A percentile compares a stretch with the other conserved stretches of the same genome.
Evolutionary conservation across 2,113 vertebrate genomes (phyloP).

Genomic region (Tragelaphus imberbis): DNA sequence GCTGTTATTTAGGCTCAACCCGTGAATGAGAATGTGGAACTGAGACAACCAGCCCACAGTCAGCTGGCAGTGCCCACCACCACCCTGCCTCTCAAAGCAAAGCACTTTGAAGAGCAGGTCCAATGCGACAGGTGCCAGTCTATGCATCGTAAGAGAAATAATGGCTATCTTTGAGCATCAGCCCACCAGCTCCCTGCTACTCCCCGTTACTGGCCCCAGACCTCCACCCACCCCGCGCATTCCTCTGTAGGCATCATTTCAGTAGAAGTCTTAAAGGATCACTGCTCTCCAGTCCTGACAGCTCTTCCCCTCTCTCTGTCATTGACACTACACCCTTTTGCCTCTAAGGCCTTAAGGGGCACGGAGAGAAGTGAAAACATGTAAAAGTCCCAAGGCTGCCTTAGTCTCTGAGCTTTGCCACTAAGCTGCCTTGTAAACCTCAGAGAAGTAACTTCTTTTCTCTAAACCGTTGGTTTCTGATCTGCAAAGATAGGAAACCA

Average conservation of each 20-base stretch:
- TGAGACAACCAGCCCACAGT: background rate
- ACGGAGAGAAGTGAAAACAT: background rate
- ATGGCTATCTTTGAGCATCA: background rate
- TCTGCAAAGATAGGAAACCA: background rate
- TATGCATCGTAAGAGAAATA: background rate
- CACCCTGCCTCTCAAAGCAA: background rate
- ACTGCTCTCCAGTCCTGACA: background rate
- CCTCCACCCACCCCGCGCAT: rapidly evolving
- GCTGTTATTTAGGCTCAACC: background rate
- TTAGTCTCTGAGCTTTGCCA: background rate
- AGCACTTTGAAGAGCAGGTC: background rate
- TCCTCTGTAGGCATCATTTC: background rate
- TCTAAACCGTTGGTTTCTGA: background rate
- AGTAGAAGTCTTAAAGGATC: background rate
- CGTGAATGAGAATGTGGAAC: background rate
- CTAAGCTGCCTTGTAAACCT: background rate
- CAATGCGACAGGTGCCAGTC: background rate
- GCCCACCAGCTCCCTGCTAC: background rate
- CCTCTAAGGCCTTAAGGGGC: background rate
- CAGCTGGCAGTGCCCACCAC: background rate
- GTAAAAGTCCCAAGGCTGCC: background rate
- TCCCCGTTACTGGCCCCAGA: background rate
- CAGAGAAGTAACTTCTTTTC: background rate
- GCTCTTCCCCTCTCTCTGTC: background rate
- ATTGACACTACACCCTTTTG: background rate